phyloP scores from a whole-genome alignment of 2,797 vertebrate genomes.

The Silurus aristotelis region DNA sequence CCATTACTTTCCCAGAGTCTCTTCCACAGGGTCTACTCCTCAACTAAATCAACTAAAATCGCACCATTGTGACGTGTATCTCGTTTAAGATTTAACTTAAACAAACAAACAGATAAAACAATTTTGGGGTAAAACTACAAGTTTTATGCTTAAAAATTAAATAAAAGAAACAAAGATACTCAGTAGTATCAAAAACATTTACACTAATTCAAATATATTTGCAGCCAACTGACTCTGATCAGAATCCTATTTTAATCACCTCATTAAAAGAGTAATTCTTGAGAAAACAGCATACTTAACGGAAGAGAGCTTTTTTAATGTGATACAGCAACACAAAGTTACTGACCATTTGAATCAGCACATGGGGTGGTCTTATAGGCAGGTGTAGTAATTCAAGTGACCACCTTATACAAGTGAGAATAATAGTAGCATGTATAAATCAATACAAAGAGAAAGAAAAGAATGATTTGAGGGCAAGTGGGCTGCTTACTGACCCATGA shows the following conservation, averaged over 20 bases:
- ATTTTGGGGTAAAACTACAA: not conserved
- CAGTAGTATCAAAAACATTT: not conserved
- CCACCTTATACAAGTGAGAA: conserved; percentile 37
- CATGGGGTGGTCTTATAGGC: conserved; percentile 31
- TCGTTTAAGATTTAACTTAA: conserved; percentile 17
- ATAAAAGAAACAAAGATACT: not conserved
- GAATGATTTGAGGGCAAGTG: conserved; percentile 47
- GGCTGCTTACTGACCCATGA: conserved; percentile 44
- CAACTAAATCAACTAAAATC: conserved; percentile 22
- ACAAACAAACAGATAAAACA: not conserved
- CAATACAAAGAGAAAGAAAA: conserved; percentile 39
- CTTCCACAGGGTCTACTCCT: conserved; percentile 43
- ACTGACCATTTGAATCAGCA: conserved; percentile 33
- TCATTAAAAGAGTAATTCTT: conserved; percentile 29
- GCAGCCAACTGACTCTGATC: not conserved
- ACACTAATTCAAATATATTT: not conserved
- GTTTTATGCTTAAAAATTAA: not conserved
- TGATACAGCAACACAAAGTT: not conserved
- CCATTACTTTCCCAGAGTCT: conserved; percentile 52
- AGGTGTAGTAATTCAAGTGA: conserved; percentile 43
- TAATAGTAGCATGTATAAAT: conserved; percentile 37
- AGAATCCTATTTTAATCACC: not conserved
- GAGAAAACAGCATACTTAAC: not conserved
- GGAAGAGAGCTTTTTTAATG: not conserved
- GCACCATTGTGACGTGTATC: conserved; percentile 28